A percentile compares a stretch with the other conserved stretches of the same genome.
Evolutionary conservation across 35 echinoderm and acorn worm genomes (phyloP).

Genomic region (Lytechinus pictus): DNA sequence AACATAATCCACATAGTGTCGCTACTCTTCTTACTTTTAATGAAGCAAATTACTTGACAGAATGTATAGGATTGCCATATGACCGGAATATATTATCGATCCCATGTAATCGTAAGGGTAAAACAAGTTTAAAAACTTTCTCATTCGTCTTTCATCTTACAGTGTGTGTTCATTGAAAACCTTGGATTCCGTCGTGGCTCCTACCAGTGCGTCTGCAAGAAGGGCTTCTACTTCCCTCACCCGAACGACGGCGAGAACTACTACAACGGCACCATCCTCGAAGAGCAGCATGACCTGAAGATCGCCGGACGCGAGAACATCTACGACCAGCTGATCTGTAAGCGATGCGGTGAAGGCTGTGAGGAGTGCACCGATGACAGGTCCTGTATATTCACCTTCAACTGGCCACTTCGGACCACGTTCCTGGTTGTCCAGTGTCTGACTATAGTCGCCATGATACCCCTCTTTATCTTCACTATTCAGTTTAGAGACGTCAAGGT

Average conservation of each 20-base stretch:
- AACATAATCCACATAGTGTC: no score
- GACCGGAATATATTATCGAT: no score
- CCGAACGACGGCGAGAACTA: constrained; percentile 49
- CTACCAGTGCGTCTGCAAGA: constrained; percentile 86
- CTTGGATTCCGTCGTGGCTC: constrained; percentile 90
- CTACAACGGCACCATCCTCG: constrained; percentile 88
- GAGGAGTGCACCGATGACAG: constrained; percentile 76
- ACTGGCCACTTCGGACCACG: constrained; percentile 84
- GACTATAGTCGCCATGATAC: constrained; percentile 59
- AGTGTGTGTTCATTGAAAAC: constrained; percentile 77
- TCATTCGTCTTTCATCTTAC: not conserved
- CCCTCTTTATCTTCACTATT: constrained; percentile 84
- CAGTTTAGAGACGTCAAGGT: constrained; percentile 93
- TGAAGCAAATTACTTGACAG: no score
- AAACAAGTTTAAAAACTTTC: no score
- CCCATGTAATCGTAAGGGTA: no score
- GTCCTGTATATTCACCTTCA: constrained; percentile 79
- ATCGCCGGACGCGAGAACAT: not conserved
- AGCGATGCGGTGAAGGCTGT: constrained; percentile 85
- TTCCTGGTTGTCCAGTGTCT: constrained; percentile 87
- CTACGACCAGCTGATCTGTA: constrained; percentile 70
- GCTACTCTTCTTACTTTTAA: no score
- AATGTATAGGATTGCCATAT: no score
- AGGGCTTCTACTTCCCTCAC: constrained; percentile 86
- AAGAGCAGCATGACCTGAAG: constrained; percentile 66